phyloP scores from a whole-genome alignment of 2,113 vertebrate genomes.

The Fregata magnificens region DNA sequence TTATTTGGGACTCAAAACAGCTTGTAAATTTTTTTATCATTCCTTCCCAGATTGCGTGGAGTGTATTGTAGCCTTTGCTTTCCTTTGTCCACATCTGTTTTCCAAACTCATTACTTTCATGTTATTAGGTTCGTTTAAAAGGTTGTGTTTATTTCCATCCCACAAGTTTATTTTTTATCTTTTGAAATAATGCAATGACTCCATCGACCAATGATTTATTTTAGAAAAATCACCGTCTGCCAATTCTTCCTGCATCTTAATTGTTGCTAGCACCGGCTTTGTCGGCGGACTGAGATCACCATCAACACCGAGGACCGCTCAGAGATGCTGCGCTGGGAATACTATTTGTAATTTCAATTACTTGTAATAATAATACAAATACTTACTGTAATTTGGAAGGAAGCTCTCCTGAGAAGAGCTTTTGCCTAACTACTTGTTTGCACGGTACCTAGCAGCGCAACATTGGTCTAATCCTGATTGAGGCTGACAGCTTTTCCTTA shows the following conservation, averaged over 20 bases:
- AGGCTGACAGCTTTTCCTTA: neutral
- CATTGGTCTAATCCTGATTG: neutral
- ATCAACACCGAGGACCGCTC: neutral
- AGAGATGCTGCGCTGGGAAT: neutral
- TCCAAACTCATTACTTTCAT: constrained; percentile 77
- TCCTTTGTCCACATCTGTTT: constrained; percentile 79
- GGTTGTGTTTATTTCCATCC: constrained; percentile 56
- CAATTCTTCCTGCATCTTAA: neutral
- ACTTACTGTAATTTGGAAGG: neutral
- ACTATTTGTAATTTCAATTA: neutral
- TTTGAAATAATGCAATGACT: constrained; percentile 12
- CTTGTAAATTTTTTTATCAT: constrained; percentile 82
- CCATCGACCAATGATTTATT: neutral
- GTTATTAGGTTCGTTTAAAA: constrained; percentile 71
- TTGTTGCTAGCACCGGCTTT: neutral
- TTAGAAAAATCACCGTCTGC: neutral
- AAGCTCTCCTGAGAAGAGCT: neutral
- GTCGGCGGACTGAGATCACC: neutral
- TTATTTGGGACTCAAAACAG: constrained; percentile 77
- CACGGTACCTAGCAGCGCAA: neutral
- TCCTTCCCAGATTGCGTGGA: constrained; percentile 70
- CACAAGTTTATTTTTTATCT: constrained; percentile 27
- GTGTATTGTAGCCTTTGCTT: constrained; percentile 48
- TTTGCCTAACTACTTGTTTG: neutral
- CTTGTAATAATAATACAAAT: neutral